These are phyloP conservation scores for Oxyura jamaicensis DNA, from an alignment of 2,113 vertebrate genomes.

Conservation along the genomic window DNA sequence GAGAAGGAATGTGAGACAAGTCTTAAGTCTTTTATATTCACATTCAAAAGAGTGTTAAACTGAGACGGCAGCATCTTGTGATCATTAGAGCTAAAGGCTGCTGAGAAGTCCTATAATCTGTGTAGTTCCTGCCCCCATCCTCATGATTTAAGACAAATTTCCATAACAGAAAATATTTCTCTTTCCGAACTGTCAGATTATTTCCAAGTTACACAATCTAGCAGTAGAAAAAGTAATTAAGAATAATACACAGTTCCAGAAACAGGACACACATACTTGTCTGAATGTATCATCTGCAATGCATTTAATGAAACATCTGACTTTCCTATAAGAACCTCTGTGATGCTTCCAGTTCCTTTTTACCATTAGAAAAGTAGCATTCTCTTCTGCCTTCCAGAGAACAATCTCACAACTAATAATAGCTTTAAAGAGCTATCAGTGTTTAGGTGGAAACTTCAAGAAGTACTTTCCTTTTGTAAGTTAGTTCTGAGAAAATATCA, in stretches of 20 bases:
- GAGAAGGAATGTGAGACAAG: not conserved
- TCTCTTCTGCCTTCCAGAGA: not conserved
- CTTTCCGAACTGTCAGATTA: not conserved
- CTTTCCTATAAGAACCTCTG: not conserved
- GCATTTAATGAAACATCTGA: not conserved
- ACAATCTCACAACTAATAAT: slow-evolving; percentile 17
- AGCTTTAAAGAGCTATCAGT: slow-evolving; percentile 8
- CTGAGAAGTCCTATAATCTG: not conserved
- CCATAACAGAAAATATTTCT: not conserved
- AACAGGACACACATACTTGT: not conserved
- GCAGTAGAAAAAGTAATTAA: slow-evolving; percentile 36
- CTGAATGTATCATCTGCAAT: not conserved
- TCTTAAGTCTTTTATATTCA: not conserved
- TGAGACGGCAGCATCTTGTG: not conserved
- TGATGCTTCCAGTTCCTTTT: not conserved
- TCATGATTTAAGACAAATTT: not conserved
- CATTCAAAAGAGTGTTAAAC: not conserved
- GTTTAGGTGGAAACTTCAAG: slow-evolving; percentile 26
- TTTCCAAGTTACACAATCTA: slow-evolving; percentile 33
- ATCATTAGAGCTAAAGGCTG: not conserved
- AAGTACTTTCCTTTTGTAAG: not conserved
- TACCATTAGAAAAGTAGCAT: not conserved
- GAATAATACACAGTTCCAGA: slow-evolving; percentile 10
- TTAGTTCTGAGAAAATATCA: not conserved
- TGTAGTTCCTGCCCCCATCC: not conserved